phyloP scores from a whole-genome alignment of 2,888 invertebrate species.

The Entomobrya proxima region DNA sequence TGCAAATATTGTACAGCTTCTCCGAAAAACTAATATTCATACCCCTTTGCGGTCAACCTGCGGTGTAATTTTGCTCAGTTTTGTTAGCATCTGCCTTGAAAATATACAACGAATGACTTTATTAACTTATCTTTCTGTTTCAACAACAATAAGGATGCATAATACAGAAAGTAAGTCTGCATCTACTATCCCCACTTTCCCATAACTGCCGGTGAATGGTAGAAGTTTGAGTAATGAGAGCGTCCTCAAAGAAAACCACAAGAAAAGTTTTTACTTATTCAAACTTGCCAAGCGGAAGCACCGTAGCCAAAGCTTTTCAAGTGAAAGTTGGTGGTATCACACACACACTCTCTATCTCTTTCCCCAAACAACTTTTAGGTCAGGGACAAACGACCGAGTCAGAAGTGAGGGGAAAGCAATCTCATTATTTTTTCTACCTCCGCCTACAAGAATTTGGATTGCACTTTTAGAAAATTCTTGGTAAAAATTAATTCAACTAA shows the following conservation, averaged over 20 bases:
- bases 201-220: no score
- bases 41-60: no score
- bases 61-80: not conserved
- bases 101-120: not conserved
- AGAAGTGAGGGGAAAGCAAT: not conserved
- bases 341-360: not conserved
- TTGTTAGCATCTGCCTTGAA: no score
- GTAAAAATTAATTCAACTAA: conserved; percentile 9
- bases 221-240: not conserved
- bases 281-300: not conserved
- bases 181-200: no score
- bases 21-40: no score
- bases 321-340: not conserved
- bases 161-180: no score
- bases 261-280: not conserved
- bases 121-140: not conserved
- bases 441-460: not conserved
- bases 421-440: not conserved
- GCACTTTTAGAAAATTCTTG: not conserved
- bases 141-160: no score
- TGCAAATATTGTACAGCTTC: no score
- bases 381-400: not conserved
- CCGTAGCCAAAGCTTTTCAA: not conserved
- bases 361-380: conserved; percentile 8
- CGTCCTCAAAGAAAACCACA: conserved; percentile 20